Evolutionary conservation across 2,888 invertebrate genomes (phyloP).

Genomic region (Watsonalla cultraria): DNA sequence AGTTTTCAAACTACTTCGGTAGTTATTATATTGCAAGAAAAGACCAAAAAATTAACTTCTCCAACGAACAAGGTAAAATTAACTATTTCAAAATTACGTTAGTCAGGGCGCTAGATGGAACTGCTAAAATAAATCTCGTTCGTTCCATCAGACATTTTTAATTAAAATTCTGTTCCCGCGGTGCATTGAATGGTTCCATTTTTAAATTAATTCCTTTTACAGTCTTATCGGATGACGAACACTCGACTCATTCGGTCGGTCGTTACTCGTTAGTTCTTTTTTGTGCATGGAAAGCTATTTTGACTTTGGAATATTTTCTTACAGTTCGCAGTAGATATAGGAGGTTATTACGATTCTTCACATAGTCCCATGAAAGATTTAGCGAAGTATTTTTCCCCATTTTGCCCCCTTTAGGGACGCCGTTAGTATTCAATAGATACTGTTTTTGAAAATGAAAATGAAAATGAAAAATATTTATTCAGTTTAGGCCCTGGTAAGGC

Average conservation of each 20-base stretch:
- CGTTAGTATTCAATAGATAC: no score
- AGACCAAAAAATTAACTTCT: not conserved
- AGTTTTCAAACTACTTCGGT: no score
- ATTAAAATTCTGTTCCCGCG: slow-evolving; percentile 38
- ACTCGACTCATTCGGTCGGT: slow-evolving; percentile 16
- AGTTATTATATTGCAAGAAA: not conserved
- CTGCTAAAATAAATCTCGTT: slow-evolving; percentile 22
- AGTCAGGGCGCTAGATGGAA: slow-evolving; percentile 11
- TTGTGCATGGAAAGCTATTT: no score
- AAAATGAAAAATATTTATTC: no score
- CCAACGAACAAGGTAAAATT: not conserved
- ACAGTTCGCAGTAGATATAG: no score
- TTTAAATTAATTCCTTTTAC: slow-evolving; percentile 25
- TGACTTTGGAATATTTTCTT: no score
- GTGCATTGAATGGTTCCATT: slow-evolving; percentile 33
- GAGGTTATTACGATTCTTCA: no score
- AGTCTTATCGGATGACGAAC: slow-evolving; percentile 21
- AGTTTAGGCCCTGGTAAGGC: no score
- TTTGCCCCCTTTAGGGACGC: no score
- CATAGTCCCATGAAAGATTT: no score
- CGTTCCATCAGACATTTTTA: slow-evolving; percentile 33
- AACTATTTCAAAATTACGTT: not conserved
- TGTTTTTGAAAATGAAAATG: no score
- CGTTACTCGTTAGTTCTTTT: not conserved
- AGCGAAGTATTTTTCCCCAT: no score